A percentile compares a stretch with the other conserved stretches of the same genome.
These are phyloP conservation scores for Paraescarpia echinospica DNA, from an alignment of 1,140 invertebrate genomes.

Conservation along the genomic window DNA sequence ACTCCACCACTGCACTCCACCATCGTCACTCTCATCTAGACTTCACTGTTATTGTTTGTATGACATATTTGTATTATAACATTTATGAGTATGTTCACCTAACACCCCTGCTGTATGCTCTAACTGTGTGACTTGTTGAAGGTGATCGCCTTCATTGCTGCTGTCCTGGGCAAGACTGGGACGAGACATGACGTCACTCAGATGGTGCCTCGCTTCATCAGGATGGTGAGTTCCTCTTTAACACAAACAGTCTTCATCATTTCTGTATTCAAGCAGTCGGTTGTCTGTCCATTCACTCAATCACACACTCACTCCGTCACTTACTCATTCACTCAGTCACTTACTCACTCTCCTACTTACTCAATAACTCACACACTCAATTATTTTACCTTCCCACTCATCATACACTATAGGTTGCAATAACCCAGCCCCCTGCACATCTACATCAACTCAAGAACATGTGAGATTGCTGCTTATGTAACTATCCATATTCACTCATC, in stretches of 20 bases:
- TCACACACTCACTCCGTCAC: not conserved
- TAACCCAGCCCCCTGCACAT: too few species aligned
- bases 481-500: not conserved
- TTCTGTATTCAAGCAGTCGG: not conserved
- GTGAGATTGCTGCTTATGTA: not conserved
- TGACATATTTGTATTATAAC: too few species aligned
- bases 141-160: constrained; percentile 53
- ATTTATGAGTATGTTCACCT: not conserved
- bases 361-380: too few species aligned
- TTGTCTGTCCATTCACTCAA: too few species aligned
- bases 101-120: not conserved
- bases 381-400: too few species aligned
- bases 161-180: constrained; percentile 49
- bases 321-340: not conserved
- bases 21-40: too few species aligned
- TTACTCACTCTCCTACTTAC: not conserved
- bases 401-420: too few species aligned
- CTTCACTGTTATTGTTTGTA: too few species aligned
- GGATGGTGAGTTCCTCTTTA: constrained; percentile 37
- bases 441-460: not conserved
- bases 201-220: constrained; percentile 50
- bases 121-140: constrained; percentile 25
- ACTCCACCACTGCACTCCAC: too few species aligned
- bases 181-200: constrained; percentile 43
- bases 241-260: not conserved